Evolutionary conservation across 2,113 vertebrate genomes (phyloP).

Genomic region (Forbesichthys agassizii): DNA sequence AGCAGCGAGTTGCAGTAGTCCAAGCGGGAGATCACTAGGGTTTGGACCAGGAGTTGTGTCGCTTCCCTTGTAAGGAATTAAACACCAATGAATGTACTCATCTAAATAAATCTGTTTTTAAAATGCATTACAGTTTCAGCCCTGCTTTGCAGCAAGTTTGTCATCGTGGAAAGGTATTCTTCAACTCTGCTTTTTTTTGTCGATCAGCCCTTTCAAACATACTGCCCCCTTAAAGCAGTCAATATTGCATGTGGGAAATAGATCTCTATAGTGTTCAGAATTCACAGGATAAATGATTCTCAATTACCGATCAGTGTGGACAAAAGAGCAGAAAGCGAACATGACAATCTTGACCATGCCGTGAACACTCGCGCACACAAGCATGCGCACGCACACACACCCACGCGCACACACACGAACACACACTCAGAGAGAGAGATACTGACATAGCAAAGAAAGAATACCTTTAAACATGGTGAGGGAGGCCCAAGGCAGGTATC

Average conservation of each 20-base stretch:
- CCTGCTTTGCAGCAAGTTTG: conserved; percentile 1
- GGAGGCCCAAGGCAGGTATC: conserved; percentile 12
- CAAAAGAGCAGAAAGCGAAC: conserved; percentile 15
- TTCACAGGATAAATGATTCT: conserved; percentile 6
- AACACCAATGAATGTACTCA: too few species aligned
- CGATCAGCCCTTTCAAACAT: not conserved
- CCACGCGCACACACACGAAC: not conserved
- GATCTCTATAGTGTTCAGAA: conserved; percentile 8
- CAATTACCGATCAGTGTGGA: not conserved
- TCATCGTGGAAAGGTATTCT: conserved; percentile 1
- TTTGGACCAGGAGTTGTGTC: too few species aligned
- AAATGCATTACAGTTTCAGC: conserved; percentile 7
- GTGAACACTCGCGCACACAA: not conserved
- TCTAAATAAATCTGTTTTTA: not conserved
- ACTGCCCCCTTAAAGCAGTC: conserved; percentile 3
- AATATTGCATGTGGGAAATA: not conserved
- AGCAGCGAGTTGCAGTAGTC: too few species aligned
- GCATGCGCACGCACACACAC: not conserved
- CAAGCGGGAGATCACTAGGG: too few species aligned
- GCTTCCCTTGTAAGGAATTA: too few species aligned
- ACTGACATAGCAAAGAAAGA: conserved; percentile 3
- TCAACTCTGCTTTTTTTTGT: conserved; percentile 3
- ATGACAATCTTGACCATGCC: conserved; percentile 13
- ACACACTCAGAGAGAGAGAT: conserved; percentile 14
- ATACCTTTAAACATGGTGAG: conserved; percentile 7